Evolutionary conservation across 1,140 invertebrate genomes (phyloP).

Genomic region (Apis florea): DNA sequence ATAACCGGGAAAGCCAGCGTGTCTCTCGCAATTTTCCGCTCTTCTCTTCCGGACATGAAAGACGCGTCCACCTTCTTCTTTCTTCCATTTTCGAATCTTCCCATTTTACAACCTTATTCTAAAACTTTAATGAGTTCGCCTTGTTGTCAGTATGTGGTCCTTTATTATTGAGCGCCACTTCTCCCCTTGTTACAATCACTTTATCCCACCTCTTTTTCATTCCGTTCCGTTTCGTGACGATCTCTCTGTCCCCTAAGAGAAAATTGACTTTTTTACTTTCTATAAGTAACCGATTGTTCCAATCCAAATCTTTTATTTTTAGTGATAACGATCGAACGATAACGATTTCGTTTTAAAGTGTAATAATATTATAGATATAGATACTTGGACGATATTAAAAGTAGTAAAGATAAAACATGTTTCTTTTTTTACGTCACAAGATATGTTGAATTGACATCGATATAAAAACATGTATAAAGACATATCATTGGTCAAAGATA

Average conservation of each 20-base stretch:
- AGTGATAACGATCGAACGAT: too few relatives aligned
- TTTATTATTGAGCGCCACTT: not conserved
- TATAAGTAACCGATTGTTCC: not conserved
- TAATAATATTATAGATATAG: too few relatives aligned
- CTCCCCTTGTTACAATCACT: not conserved
- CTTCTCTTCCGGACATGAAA: not conserved
- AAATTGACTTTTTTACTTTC: not conserved
- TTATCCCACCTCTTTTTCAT: not conserved
- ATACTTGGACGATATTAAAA: too few relatives aligned
- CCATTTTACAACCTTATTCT: not conserved
- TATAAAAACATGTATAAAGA: too few relatives aligned
- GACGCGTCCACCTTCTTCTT: not conserved
- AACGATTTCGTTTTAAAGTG: too few relatives aligned
- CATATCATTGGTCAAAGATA: too few relatives aligned
- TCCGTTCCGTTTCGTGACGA: not conserved
- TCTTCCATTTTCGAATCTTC: not conserved
- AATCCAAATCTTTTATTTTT: not conserved
- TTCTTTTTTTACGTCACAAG: too few relatives aligned
- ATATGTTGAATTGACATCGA: too few relatives aligned
- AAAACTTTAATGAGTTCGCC: not conserved
- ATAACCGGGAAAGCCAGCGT: slow-evolving; percentile 53
- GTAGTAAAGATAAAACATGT: too few relatives aligned
- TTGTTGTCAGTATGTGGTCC: too few relatives aligned
- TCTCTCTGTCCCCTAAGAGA: too few relatives aligned
- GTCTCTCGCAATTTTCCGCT: slow-evolving; percentile 58